Base-by-base conservation (phyloP, 2,888 invertebrate genomes). In the Meganola albula region DNA sequence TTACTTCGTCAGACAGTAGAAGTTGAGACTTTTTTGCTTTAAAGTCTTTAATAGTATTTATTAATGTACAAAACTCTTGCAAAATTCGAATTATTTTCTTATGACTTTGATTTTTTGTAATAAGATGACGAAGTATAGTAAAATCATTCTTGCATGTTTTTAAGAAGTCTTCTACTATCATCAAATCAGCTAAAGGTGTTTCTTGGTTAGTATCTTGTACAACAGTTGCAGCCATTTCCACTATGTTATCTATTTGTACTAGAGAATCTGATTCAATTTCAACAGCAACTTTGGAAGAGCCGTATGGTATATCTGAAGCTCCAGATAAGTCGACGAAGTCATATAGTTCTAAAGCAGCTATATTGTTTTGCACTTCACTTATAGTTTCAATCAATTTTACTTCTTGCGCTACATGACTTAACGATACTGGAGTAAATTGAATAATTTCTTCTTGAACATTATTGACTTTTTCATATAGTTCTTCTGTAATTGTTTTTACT, bases 21-120 rank as follows among this genome's bases (percentile, higher is more conserved):
- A 74, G 46, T 12, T 68, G 46, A 3, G 13, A 27, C 6, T 45
- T 50, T 28, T 69, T 65, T 2, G 34, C 31, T 53, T 72, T 72
- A 37, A 80, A 79, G 12, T 64, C 53, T 27, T 53, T 57, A 5
- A 80, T 62, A 2, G 56, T 58, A 27, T 36, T 55, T 46, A 70
- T 59, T 3, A 83, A 41, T 7, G 54, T 57, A 29, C 38, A 61
- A 45, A 75, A 79, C 46, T 80, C 74, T 53, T 80, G 77, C 11
- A 82, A 43, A 14, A 83, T 53, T 37, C 82, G 60, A 31, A 83
- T 77, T 8, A 80, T 41, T 57, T 68, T 73, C 36, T 79, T 83
- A 37, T 72, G 71, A 32, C 57, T 74, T 3, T 67, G 44, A 24
- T 60, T 53, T 44, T 78, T 77, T 13, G 60, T 53, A 25, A 78